Conservation (phyloP, 2,888 invertebrate genomes). For the Brachycybe producta region DNA sequence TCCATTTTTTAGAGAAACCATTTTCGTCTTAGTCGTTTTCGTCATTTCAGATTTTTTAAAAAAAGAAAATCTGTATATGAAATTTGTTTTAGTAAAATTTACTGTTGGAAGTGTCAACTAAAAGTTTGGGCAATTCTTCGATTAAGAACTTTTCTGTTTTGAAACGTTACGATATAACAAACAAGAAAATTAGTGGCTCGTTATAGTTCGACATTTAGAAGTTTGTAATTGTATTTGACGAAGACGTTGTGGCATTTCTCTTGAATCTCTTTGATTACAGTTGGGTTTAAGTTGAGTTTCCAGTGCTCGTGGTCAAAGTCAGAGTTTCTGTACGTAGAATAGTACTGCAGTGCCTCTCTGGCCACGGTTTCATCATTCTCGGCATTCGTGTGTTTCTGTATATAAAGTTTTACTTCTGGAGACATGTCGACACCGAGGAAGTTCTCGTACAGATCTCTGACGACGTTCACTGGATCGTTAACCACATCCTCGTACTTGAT, state of each 20-base stretch:
- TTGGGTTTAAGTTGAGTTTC: slow-evolving; percentile 3
- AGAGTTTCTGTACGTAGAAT: slow-evolving; percentile 1
- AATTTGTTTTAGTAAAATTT: no score
- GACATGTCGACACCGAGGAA: background rate
- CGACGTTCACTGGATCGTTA: background rate
- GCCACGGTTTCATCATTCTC: background rate
- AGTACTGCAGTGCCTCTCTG: background rate
- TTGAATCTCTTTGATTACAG: slow-evolving; percentile 1
- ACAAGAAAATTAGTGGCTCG: no score
- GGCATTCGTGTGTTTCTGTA: background rate
- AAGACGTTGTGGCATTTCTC: background rate
- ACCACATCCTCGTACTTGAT: slow-evolving; percentile 14
- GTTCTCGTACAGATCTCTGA: background rate
- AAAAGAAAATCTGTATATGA: no score
- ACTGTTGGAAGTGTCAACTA: no score
- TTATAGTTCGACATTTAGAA: no score
- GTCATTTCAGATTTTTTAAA: no score
- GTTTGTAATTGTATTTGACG: no score
- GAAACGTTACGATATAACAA: no score
- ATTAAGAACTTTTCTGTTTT: no score
- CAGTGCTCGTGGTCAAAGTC: slow-evolving; percentile 5
- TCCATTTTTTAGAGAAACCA: no score
- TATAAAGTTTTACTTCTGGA: background rate
- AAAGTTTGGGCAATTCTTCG: no score
- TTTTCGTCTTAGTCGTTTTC: no score